Percentiles rank a stretch among this genome's conserved stretches.
Evolutionary conservation across 2,113 vertebrate species (phyloP).

Genomic region (Rhinoptilus africanus): DNA sequence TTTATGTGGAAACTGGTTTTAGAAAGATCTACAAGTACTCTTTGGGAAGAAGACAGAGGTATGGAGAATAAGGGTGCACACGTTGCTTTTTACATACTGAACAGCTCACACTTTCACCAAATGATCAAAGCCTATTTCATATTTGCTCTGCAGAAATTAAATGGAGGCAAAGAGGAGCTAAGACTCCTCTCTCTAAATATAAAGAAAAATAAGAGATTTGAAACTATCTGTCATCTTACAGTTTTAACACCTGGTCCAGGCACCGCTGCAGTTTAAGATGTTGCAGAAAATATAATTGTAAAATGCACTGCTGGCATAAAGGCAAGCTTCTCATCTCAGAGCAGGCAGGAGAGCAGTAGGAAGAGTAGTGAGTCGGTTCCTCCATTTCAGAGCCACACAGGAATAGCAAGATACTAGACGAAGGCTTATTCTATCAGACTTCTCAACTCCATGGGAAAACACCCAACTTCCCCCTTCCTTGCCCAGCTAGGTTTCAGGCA

Average conservation of each 20-base stretch:
- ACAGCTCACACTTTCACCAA: not conserved
- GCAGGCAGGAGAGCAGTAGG: not conserved
- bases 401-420: not conserved
- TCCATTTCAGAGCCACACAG: not conserved
- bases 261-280: not conserved
- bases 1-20: not conserved
- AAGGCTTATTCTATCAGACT: not conserved
- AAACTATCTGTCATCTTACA: not conserved
- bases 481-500: not conserved
- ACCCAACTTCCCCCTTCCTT: not conserved
- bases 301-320: not conserved
- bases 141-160: not conserved
- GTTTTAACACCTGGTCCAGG: not conserved
- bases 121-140: not conserved
- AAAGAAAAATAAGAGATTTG: not conserved
- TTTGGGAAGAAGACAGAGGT: not conserved
- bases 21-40: not conserved
- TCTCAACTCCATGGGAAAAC: not conserved
- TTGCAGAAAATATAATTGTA: accelerated
- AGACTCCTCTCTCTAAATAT: not conserved
- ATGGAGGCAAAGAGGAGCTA: not conserved
- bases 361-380: not conserved
- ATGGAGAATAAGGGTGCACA: not conserved
- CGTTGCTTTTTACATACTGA: not conserved
- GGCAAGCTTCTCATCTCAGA: not conserved